Evolutionary conservation across 2,113 vertebrate genomes (phyloP), one percentile per base, ranked within the genome.

Genomic region (Zingel zingel): DNA sequence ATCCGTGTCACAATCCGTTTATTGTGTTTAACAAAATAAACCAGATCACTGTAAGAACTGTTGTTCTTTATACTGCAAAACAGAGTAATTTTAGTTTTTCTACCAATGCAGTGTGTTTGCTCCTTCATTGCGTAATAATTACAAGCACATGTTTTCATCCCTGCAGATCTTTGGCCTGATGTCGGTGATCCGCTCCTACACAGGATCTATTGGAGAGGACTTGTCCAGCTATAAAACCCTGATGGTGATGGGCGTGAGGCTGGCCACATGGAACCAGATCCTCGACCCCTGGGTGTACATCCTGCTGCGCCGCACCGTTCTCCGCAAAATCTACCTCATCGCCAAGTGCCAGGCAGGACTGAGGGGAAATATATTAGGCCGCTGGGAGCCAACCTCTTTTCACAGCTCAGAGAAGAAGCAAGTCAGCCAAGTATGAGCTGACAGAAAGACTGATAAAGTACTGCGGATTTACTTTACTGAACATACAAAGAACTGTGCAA

Each of bases 201-300:
- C 75, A 11, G 73, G 74, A 69, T 69, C 88, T n/a, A 76, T 85
- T 6, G 90, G 81, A 45, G 78, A 87, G 0, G 88, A 93, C 62
- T 58, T 92, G 58, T 51, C 83, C 57, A 74, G 66, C 51, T 95
- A 95, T 47, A 89, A 94, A 81, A 90, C 87, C 50, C 92, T 96
- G 18, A 95, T 97, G 81, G 93, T 96, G 50, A 92, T 94, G 77
- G 96, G 95, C 0, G 97, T 98, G 57, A 95, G 96, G 54, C 86
- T 98, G 67, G 97, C 97, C 14, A 94, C 96, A 1, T 97, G 96
- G 96, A 98, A 98, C 91, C 97, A 98, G 95, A 97, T 97, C 81
- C 92, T 97, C 39, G 97, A 98, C 88, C 97, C 97, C 39, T 98
- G 97, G 97, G 96, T 98, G 23, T 98, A 98, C 88, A 98, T 98